Base-by-base conservation (phyloP, 30 jellyfish, hydroid and myxozoan genomes). In the Phacellophora camtschatica region DNA sequence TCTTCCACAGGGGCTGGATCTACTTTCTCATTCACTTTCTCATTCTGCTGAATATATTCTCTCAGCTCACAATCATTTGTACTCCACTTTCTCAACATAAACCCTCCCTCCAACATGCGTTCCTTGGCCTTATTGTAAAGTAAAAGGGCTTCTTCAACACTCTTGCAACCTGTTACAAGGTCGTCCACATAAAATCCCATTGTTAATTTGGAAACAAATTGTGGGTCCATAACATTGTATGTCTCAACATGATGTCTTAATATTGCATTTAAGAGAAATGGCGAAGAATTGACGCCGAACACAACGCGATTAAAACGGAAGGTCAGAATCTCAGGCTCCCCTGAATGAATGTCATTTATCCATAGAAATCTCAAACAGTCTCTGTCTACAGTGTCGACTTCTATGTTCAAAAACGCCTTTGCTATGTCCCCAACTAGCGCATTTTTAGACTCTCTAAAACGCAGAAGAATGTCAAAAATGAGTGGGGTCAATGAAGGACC, bases 321-420 rank as follows among this genome's bases (percentile, higher is more conserved):
- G 5, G 23, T 72, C 12, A 59, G 59, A 3, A 64, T 65, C 66
- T 45, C 69, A 3, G 89, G 74, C 49, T 58, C 37, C 32, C 58
- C 80, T 8, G 80, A 70, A 76, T n/a, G 33, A 53, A 58, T 27
- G 42, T 56, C 83, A 13, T 45, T 43, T n/a, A 64, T 24, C 85
- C 91, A 79, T 24, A 79, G 57, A 66, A 79, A 79, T 54, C 85
- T 79, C 54, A 79, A 63, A 35, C 63, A 45, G 31, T 79, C 84
- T 2, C 91, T 18, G 46, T 79, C 91, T n/a, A 4, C 65, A 1
- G 84, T 63, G 31, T 66, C 34, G 4, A 79, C 91, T 32, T 66
- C 83, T 1, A 79, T 63, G 29, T 41, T 79, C 76, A 79, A 30
- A 64, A 65, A 79, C 5, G 85, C 76, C 57, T 76, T 79, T 10